Conservation (phyloP, 2,797 vertebrate species). For the Falco rusticolus region DNA sequence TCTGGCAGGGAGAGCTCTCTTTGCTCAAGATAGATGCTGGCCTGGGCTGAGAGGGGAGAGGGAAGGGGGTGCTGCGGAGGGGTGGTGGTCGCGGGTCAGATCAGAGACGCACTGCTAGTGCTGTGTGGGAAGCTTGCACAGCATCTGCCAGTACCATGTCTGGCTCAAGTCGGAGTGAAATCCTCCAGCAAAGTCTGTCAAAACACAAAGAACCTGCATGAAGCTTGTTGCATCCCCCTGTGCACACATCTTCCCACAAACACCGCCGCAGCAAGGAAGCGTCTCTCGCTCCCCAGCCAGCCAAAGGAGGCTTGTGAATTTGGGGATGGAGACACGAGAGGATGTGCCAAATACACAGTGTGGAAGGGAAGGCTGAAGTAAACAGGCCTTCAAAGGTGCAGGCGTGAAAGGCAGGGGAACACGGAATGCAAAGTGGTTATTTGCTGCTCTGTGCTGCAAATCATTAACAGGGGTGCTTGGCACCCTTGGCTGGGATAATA, state of each 20-base stretch:
- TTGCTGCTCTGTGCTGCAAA: not conserved
- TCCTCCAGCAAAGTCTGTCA: constrained; percentile 23
- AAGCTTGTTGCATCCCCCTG: not conserved
- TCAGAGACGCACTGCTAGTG: not conserved
- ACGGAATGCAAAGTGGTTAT: not conserved
- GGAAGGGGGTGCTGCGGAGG: not conserved
- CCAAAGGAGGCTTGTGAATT: not conserved
- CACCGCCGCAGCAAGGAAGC: not conserved
- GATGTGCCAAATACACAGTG: not conserved
- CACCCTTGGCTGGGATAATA: not conserved
- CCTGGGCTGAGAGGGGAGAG: not conserved
- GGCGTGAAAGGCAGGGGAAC: not conserved
- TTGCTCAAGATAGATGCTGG: not conserved
- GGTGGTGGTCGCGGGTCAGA: not conserved
- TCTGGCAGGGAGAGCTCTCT: constrained; percentile 41
- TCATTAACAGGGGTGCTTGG: not conserved
- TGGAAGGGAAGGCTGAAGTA: not conserved
- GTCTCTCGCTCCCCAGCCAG: constrained; percentile 17
- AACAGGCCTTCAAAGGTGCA: not conserved
- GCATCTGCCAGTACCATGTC: constrained; percentile 21
- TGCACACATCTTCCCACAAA: not conserved
- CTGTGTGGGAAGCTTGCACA: not conserved
- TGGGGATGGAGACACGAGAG: not conserved
- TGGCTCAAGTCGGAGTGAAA: not conserved
- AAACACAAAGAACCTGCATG: constrained; percentile 24